These are phyloP conservation scores for Todus mexicanus DNA, from an alignment of 2,797 vertebrate species.

Conservation along the genomic window DNA sequence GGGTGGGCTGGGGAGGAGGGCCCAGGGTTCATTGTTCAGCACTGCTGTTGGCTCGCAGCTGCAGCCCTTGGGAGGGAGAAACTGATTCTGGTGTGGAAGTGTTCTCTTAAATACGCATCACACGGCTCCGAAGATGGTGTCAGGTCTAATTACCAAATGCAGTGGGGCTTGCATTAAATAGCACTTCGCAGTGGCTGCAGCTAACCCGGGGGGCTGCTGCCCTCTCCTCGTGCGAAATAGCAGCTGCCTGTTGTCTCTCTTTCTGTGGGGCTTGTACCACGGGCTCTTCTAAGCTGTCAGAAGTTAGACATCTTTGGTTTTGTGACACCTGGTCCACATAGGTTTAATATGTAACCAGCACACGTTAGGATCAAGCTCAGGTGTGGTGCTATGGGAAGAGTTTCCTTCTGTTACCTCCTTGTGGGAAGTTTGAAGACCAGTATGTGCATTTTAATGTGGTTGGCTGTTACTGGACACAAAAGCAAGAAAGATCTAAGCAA, in stretches of 20 bases:
- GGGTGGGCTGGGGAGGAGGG: not conserved
- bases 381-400: not conserved
- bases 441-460: not conserved
- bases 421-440: not conserved
- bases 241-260: not conserved
- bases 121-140: not conserved
- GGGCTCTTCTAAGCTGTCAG: not conserved
- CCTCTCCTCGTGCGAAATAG: not conserved
- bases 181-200: not conserved
- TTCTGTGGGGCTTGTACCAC: not conserved
- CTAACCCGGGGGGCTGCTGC: not conserved
- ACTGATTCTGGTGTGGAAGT: not conserved
- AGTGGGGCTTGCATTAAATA: not conserved
- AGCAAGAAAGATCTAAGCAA: not conserved
- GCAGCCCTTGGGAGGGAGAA: not conserved
- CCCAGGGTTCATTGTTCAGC: not conserved
- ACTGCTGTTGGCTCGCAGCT: not conserved
- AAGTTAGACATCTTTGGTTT: not conserved
- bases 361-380: not conserved
- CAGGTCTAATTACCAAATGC: not conserved
- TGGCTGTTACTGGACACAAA: not conserved
- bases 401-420: not conserved
- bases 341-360: not conserved
- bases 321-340: not conserved
- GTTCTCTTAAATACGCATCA: not conserved